A percentile compares a stretch with the other conserved stretches of the same genome.
Conservation (phyloP, 2,888 invertebrate genomes). For the Deroplatys truncata region DNA sequence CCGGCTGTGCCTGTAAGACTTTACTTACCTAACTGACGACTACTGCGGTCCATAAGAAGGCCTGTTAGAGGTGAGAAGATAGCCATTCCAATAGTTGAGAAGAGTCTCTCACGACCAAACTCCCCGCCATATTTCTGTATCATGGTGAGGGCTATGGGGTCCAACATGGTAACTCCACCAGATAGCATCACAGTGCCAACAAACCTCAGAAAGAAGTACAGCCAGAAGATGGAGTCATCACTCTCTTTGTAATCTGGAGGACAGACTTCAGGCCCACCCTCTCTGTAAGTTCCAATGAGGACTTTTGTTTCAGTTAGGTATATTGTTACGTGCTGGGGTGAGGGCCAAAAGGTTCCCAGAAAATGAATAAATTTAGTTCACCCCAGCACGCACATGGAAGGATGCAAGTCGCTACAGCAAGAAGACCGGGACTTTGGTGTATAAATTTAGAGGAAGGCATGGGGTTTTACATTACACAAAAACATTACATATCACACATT, state of each 20-base stretch:
- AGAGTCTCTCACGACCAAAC: slow-evolving; percentile 74
- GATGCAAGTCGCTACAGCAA: too few relatives aligned
- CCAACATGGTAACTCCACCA: slow-evolving; percentile 83
- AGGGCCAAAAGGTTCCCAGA: too few relatives aligned
- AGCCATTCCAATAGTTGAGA: slow-evolving; percentile 79
- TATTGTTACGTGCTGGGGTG: too few relatives aligned
- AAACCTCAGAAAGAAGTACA: slow-evolving; percentile 75
- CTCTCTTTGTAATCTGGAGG: slow-evolving; percentile 76
- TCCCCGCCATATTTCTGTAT: slow-evolving; percentile 80
- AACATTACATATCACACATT: too few relatives aligned
- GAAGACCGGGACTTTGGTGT: too few relatives aligned
- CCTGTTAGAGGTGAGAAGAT: slow-evolving; percentile 78
- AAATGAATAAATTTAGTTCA: too few relatives aligned
- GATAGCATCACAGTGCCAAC: slow-evolving; percentile 77
- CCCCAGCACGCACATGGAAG: too few relatives aligned
- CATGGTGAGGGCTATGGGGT: slow-evolving; percentile 81
- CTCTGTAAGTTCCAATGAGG: slow-evolving; percentile 44
- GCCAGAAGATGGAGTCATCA: slow-evolving; percentile 74
- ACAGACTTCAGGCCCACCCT: slow-evolving; percentile 72
- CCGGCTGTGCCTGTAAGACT: too few relatives aligned
- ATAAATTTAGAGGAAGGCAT: too few relatives aligned
- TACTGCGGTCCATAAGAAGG: slow-evolving; percentile 68
- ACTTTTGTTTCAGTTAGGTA: too few relatives aligned
- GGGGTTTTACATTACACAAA: too few relatives aligned
- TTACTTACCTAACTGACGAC: slow-evolving; percentile 37